Base-by-base conservation (phyloP, 2,888 invertebrate species). In the Hypena proboscidalis region DNA sequence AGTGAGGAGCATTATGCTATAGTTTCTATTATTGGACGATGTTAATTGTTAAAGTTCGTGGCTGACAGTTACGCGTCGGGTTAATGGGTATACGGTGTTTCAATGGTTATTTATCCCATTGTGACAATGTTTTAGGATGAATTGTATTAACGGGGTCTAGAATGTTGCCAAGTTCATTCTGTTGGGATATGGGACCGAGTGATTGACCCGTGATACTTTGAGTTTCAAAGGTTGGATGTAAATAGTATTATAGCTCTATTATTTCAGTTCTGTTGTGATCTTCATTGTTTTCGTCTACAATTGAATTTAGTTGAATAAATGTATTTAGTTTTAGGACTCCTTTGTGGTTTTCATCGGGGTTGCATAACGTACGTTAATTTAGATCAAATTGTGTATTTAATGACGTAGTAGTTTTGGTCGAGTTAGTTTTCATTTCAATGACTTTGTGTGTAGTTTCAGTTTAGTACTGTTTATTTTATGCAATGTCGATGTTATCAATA, bases 11-110 rank as follows among this genome's bases (percentile, higher is more conserved):
- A 79, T 86, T 88, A 79, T 87, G 68, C 73, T 71, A 74, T 80
- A 87, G 85, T 86, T 87, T 86, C 85, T 83, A 86, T 89, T 85
- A 89, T 85, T 83, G 77, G 67, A 70, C 63, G 59, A 72, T 74
- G 77, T 83, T 86, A 85, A 88, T 88, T 87, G 87, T 88, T 79
- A 78, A 83, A 86, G 82, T 84, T 83, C 56, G 63, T 49, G 62
- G 64, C 74, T 81, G 85, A 83, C 87, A 83, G 83, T 78, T 80
- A 82, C 82, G 80, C 69, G 69, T 60, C 63, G 80, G 77, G 77
- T 80, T 87, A 86, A 89, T 88, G 83, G 82, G 75, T 73, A 69
- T 77, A 73, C 70, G 77, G 74, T 75, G 77, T 78, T 80, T 74
- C 77, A 80, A 84, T 78, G 74, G 77, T 77, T 79, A 82, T 84